Evolutionary conservation across 2,113 vertebrate species (phyloP), one percentile per base, ranked within the genome.

Genomic region (Strix uralensis): DNA sequence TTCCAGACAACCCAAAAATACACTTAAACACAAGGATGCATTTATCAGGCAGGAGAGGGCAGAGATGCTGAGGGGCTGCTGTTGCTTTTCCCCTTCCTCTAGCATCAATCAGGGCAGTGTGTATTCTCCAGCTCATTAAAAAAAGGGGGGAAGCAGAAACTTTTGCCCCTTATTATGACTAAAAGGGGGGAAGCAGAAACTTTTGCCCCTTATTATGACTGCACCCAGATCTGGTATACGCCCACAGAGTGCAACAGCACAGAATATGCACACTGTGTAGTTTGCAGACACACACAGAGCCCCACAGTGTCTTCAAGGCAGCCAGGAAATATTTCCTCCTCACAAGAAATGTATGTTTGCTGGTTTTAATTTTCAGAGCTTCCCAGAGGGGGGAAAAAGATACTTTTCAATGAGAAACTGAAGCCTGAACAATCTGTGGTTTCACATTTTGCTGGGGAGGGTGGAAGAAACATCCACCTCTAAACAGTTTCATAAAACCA

Each of bases 341-440:
- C 88, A 59, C 55, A 63, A 92, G 59, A 92, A 86, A 92, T 54
- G 87, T 75, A 73, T 81, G 95, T 90, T 83, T 86, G 42, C 90
- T 92, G 92, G 81, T 62, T 95, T 95, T 94, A 93, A 96, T 96
- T 95, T 93, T 46, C 94, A 92, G 88, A 92, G 52, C 52, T 93
- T 92, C 92, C 51, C 34, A 3, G 59, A 52, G 57, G 74, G 40
- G 22, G 8, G 3, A 15, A 40, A 66, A 54, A 84, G 57, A 94
- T 49, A 67, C 26, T 96, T 93, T 94, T 88, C 85, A 94, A 79
- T 79, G 88, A 90, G 90, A 83, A 96, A 29, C 57, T 63, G 59
- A 84, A 96, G 65, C 13, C 80, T 88, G 80, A 95, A 55, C 69
- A 74, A 88, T 95, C 75, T 88, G 82, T 0, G 11, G 55, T 22